Evolutionary conservation across 2,888 invertebrate genomes (phyloP), one percentile per base, ranked within the genome.

Genomic region (Ariolimax columbianus): DNA sequence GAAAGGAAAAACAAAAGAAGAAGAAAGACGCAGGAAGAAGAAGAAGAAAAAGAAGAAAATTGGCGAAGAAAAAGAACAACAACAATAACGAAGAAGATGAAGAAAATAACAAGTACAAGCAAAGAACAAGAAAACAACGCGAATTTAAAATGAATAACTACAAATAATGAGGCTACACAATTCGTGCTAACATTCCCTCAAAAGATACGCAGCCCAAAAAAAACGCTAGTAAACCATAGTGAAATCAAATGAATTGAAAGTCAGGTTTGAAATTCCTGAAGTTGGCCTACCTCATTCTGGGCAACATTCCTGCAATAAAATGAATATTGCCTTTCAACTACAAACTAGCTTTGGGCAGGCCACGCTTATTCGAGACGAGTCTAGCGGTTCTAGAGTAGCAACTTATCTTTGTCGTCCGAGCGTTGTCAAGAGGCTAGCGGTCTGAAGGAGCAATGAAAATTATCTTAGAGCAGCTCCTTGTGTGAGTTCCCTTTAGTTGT

Each of bases 401-500:
- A 51, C 55, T 77, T 77, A 55, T 55, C 77, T 55, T 23, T 33
- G 55, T 40, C 59, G 78, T 55, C 40, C 26, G 6, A 78, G 30
- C 26, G 40, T 38, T 78, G 78, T 59, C 77, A 59, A 77, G 51
- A 55, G 36, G 36, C 36, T 19, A 0, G 26, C 7, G 33, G 26
- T 75, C 30, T 51, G 63, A 78, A 79, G 68, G 68, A 47, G 79
- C 66, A 43, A 68, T 79, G 63, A 68, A 68, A 68, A 68, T 79
- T 66, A 79, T 59, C 79, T 79, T 66, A 3, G 51, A 66, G 79
- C 66, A 79, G 14, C 43, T 40, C 68, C 47, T 2, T 23, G 66
- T 66, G 47, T 43, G 68, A n/a, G 66, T 33, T 79, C 43, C 26
- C 19, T 43, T 30, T 36, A 66, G 40, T 30, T 43, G n/a, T 30